phyloP scores from a whole-genome alignment of 2,113 vertebrate species.

The Raphicerus campestris region DNA sequence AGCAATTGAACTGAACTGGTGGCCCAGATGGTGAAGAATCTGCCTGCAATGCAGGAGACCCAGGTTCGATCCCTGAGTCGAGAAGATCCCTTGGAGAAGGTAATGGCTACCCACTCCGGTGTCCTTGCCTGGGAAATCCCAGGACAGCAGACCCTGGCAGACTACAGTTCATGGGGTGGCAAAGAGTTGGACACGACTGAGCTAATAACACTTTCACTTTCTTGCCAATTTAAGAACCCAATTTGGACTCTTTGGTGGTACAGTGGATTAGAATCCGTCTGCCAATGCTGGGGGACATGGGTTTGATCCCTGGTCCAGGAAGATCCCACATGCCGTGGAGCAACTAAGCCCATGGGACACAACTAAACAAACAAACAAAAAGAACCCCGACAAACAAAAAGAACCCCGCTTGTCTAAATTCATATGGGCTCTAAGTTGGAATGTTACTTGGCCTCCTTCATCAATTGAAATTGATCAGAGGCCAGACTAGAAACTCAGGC shows the following conservation, averaged over 20 bases:
- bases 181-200: neutral
- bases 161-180: neutral
- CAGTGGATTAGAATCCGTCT: neutral
- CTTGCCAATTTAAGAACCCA: neutral
- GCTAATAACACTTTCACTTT: neutral
- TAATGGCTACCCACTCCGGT: neutral
- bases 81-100: neutral
- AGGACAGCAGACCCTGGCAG: neutral
- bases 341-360: neutral
- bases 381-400: neutral
- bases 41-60: neutral
- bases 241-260: neutral
- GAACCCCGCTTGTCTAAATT: neutral
- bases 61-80: neutral
- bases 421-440: neutral
- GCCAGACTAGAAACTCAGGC: neutral
- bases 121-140: neutral
- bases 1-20: neutral
- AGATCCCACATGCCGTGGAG: neutral
- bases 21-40: neutral
- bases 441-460: neutral
- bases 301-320: neutral
- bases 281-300: rapidly evolving
- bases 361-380: neutral
- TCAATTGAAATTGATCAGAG: neutral